Evolutionary conservation across 2,113 vertebrate species (phyloP), one percentile per base, ranked within the genome.

Genomic region (Melospiza georgiana): DNA sequence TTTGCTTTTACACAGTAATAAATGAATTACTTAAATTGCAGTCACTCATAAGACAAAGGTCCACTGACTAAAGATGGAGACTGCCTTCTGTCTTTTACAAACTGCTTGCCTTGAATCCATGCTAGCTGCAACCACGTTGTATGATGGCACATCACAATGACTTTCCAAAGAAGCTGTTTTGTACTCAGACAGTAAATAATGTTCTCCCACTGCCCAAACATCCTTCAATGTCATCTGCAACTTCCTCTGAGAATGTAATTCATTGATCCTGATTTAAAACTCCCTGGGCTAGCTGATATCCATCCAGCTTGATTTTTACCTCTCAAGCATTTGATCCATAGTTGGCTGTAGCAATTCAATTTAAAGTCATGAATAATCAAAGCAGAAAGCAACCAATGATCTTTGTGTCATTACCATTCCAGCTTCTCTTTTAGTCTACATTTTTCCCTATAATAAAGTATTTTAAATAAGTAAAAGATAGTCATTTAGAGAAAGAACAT

Each of bases 291-390:
- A 66, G 14, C 28, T 19, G 33, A 76, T 62, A 65, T 33, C 54
- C 17, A 49, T 69, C 49, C 37, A 73, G 58, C 44, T 84, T 87
- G 30, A 44, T 31, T 93, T 94, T 72, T 37, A 85, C 2, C 11
- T 48, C 20, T 61, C 0, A 0, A 39, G 49, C 18, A 62, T n/a
- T 83, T 85, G 33, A 71, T 30, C 19, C 0, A 7, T 2, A 7
- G 31, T 1, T 61, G 33, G 31, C 35, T 44, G 30, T 1, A 62
- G 58, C n/a, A 73, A 54, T 46, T 57, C 55, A 10, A 20, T 49
- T 46, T 37, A 17, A 84, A 84, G 41, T 48, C 9, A 55, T 6
- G 35, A 31, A 78, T 33, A 51, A 43, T 7, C 15, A 37, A 80
- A 71, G 65, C 59, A 62, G 43, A 89, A 78, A 55, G 48, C 76